phyloP scores from a whole-genome alignment of 2,888 invertebrate species.

The Campaea margaritaria region DNA sequence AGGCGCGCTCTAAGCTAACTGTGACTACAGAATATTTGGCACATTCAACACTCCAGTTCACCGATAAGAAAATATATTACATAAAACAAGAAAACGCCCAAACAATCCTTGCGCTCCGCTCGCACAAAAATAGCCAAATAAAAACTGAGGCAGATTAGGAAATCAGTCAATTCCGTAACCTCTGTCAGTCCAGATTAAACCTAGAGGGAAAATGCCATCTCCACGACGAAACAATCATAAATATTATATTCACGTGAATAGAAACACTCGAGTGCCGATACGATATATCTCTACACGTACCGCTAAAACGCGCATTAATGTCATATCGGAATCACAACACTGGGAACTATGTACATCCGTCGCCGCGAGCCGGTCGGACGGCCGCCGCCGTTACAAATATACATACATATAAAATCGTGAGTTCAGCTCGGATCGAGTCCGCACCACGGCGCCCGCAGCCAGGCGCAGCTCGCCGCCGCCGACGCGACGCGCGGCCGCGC shows the following conservation, averaged over 20 bases:
- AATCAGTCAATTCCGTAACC: conserved; percentile 71
- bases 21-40: conserved; percentile 81
- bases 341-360: conserved; percentile 70
- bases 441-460: neutral
- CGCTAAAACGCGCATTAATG: conserved; percentile 47
- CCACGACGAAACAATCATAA: conserved; percentile 37
- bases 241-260: conserved; percentile 41
- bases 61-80: neutral
- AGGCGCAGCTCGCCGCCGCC: conserved; percentile 6
- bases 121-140: conserved; percentile 48
- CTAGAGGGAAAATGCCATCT: conserved; percentile 50
- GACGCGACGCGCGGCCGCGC: conserved; percentile 7
- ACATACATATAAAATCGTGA: conserved; percentile 68
- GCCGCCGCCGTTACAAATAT: conserved; percentile 61
- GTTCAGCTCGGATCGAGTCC: conserved; percentile 13
- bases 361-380: conserved; percentile 46
- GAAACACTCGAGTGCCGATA: conserved; percentile 46
- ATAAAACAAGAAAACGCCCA: conserved; percentile 26
- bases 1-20: conserved; percentile 56
- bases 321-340: conserved; percentile 76
- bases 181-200: conserved; percentile 48
- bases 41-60: conserved; percentile 58
- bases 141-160: conserved; percentile 65
- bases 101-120: conserved; percentile 40
- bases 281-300: conserved; percentile 36